phyloP scores from a whole-genome alignment of 2,113 vertebrate genomes.

The Calonectris borealis region DNA sequence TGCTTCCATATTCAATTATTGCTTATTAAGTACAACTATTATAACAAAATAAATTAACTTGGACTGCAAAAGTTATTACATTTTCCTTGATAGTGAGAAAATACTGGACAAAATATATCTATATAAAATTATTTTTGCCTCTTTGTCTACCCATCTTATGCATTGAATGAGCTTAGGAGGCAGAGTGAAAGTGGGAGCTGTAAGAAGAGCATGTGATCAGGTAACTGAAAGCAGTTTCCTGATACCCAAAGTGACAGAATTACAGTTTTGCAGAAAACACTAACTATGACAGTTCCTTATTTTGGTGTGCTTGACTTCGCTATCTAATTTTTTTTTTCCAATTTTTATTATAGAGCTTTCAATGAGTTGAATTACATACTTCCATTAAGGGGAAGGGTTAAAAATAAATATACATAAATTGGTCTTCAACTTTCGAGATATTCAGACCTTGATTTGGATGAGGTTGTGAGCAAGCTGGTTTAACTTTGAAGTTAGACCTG shows the following conservation, averaged over 20 bases:
- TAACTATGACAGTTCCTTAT: neutral
- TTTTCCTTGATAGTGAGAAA: neutral
- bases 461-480: neutral
- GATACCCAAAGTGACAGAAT: neutral
- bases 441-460: neutral
- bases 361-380: neutral
- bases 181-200: neutral
- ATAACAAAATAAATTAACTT: neutral
- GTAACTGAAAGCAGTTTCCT: neutral
- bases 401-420: neutral
- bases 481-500: neutral
- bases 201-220: neutral
- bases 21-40: neutral
- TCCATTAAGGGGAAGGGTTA: neutral
- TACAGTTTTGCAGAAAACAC: neutral
- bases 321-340: neutral
- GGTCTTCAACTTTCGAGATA: neutral
- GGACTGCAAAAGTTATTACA: neutral
- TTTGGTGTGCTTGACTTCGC: neutral
- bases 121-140: neutral
- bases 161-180: neutral
- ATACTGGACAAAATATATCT: neutral
- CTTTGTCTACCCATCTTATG: neutral
- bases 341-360: neutral
- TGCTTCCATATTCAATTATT: neutral